A percentile compares a stretch with the other conserved stretches of the same genome.
Evolutionary conservation across 2,797 vertebrate genomes (phyloP).

Genomic region (Gila robusta): DNA sequence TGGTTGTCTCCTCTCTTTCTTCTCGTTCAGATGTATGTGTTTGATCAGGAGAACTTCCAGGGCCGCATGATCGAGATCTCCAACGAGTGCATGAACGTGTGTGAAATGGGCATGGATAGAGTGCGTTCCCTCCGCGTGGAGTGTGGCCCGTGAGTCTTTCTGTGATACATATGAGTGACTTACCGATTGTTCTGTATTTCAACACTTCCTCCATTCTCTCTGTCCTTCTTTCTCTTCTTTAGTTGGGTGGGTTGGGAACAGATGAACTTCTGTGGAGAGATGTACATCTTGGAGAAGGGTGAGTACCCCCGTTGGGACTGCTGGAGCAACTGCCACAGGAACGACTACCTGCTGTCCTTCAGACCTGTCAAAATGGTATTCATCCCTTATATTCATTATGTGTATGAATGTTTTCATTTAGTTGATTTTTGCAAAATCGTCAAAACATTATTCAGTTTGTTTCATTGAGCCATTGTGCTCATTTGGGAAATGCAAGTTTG

Average conservation of each 20-base stretch:
- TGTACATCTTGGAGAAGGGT: conserved; percentile 78
- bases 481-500: neutral
- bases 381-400: conserved; percentile 27
- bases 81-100: conserved; percentile 78
- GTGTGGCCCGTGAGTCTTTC: conserved; percentile 79
- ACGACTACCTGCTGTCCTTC: conserved; percentile 74
- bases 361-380: conserved; percentile 75
- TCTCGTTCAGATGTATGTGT: conserved; percentile 74
- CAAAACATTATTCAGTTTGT: neutral
- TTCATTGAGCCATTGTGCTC: neutral
- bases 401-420: neutral
- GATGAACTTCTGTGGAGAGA: conserved; percentile 76
- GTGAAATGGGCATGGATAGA: conserved; percentile 80
- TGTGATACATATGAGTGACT: neutral
- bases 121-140: conserved; percentile 80
- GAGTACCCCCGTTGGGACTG: conserved; percentile 77
- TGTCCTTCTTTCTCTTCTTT: neutral
- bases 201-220: neutral
- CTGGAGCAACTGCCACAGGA: conserved; percentile 76
- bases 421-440: neutral
- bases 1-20: neutral
- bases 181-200: neutral
- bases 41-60: conserved; percentile 84
- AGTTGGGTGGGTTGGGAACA: conserved; percentile 77
- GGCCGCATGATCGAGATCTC: conserved; percentile 80